Base-by-base conservation (phyloP, 2,113 vertebrate genomes). In the Cavia porcellus region DNA sequence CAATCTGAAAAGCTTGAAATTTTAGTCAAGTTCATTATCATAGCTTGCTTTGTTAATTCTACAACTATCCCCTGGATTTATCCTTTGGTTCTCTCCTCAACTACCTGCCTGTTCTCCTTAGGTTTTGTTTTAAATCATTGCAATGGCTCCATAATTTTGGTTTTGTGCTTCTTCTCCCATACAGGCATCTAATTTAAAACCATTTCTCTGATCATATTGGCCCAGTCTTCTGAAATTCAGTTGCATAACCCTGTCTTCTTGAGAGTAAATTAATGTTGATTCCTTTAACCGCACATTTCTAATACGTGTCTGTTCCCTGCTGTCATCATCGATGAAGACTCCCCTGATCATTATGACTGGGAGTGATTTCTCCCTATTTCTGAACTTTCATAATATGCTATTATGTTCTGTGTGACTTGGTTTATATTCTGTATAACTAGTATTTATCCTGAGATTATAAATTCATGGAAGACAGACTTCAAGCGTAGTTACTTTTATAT, bases 101-200 rank as follows among this genome's bases (percentile, higher is more conserved):
- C 17, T 35, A 9, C 4, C 47, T 19, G n/a, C 38, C 81, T 93
- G 7, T 86, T 75, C 22, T 85, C n/a, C 55, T 64, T 86, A 30
- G 52, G n/a, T 24, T 84, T 42, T 68, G 11, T 61, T 19, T 91
- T 47, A 66, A 50, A 77, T 64, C 10, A 83, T 47, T 93, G 32
- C 25, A 95, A 30, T 3, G 47, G 2, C 3, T 28, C 89, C 32
- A 91, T 90, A 19, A 70, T 59, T 91, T 86, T 62, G 55, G 24
- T 94, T 68, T 97, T 52, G 13, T 86, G 30, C 15, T 9, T 90
- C 24, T 91, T 9, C 28, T 77, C 7, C 2, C 28, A 35, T 52
- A 32, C 81, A 30, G 64, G 81, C 30, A 64, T 90, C 30, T 94
- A 91, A 47, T 61, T 28, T 88, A 90, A 92, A 75, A 82, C 84